phyloP scores from a whole-genome alignment of 2,888 invertebrate species.

The Scaptomyza polygonia region DNA sequence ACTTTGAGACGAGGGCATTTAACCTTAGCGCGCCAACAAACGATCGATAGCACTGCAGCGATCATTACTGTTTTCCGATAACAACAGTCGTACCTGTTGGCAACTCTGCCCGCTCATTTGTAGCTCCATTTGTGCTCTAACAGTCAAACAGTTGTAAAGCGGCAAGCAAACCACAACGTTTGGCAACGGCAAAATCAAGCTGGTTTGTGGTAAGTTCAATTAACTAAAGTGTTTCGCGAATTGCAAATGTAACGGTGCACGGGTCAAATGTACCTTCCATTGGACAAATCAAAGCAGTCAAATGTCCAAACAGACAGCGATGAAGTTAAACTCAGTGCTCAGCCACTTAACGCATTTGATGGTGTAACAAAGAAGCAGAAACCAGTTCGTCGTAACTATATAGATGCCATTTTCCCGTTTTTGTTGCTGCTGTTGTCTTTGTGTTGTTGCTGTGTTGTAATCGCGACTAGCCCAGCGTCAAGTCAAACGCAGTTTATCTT shows the following conservation, averaged over 20 bases:
- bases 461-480: conserved; percentile 47
- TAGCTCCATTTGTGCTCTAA: conserved; percentile 23
- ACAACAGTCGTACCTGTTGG: conserved; percentile 15
- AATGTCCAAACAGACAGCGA: conserved; percentile 22
- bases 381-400: conserved; percentile 69
- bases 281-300: conserved; percentile 15
- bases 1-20: neutral
- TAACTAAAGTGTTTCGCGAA: conserved; percentile 7
- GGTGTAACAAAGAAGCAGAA: conserved; percentile 72
- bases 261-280: conserved; percentile 23
- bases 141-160: conserved; percentile 55
- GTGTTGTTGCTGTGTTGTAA: conserved; percentile 54
- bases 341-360: conserved; percentile 43
- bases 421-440: conserved; percentile 9
- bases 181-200: conserved; percentile 6
- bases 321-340: conserved; percentile 16
- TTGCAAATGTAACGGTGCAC: conserved; percentile 32
- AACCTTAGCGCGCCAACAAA: conserved; percentile 6
- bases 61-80: conserved; percentile 27
- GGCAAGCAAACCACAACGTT: conserved; percentile 50
- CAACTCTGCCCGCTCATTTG: conserved; percentile 23
- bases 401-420: conserved; percentile 48
- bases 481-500: conserved; percentile 16
- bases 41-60: conserved; percentile 18
- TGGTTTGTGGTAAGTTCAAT: conserved; percentile 47